Conservation (phyloP, 2,113 vertebrate species). For the Tinamus guttatus region DNA sequence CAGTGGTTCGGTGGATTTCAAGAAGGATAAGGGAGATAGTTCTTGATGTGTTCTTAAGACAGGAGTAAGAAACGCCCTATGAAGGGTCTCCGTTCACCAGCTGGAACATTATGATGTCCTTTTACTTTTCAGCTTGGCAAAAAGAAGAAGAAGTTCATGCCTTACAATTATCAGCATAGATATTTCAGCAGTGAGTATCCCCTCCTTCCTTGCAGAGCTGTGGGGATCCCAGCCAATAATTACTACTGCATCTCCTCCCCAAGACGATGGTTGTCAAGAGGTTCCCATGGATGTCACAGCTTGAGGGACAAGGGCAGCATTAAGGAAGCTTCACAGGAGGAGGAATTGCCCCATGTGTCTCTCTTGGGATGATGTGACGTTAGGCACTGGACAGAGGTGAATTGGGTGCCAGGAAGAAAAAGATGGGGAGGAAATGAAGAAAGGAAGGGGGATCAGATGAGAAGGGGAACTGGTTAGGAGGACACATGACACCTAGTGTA, state of each 20-base stretch:
- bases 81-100: not conserved
- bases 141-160: conserved; percentile 85
- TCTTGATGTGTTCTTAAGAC: not conserved
- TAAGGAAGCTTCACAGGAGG: not conserved
- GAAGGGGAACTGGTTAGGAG: not conserved
- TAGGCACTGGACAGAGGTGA: not conserved
- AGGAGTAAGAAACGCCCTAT: not conserved
- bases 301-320: fast-evolving
- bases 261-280: not conserved
- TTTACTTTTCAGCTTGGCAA: conserved; percentile 80
- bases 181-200: conserved; percentile 85
- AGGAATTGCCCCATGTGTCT: not conserved
- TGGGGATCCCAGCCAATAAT: not conserved
- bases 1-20: not conserved
- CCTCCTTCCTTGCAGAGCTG: not conserved
- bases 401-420: not conserved
- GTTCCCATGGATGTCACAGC: not conserved
- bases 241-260: not conserved
- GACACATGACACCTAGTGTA: not conserved
- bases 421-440: not conserved
- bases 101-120: not conserved
- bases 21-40: not conserved
- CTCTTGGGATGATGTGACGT: not conserved
- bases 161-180: conserved; percentile 85
- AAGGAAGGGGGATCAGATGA: not conserved